Conservation (phyloP, 37 sponge, comb jelly and placozoan genomes). For the Aphrocallistes beatrix region DNA sequence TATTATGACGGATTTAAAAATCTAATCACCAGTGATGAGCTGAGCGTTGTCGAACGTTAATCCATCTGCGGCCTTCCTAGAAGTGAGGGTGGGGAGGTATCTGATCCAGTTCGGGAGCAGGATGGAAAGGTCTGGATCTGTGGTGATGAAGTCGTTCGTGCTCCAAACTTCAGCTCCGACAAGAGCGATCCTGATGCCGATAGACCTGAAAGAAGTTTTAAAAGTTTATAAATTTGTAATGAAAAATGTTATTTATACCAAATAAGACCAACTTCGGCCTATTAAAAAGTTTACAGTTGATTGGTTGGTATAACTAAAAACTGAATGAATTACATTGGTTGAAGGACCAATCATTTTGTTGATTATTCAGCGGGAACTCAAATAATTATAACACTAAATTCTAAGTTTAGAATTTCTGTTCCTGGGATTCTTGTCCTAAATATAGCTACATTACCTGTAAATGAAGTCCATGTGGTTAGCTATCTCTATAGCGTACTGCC, state of each 20-base stretch:
- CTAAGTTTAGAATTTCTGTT: no score
- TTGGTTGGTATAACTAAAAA: no score
- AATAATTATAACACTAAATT: no score
- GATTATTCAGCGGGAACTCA: no score
- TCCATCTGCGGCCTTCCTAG: not conserved
- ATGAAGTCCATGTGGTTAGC: slow-evolving; percentile 14
- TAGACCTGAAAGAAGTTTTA: not conserved
- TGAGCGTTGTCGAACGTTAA: not conserved
- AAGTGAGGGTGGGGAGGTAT: not conserved
- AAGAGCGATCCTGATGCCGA: not conserved
- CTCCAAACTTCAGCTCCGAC: slow-evolving; percentile 2
- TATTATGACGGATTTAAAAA: no score
- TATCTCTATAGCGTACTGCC: slow-evolving; percentile 7
- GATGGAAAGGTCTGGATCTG: not conserved
- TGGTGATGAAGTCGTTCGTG: not conserved
- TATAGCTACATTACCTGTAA: no score
- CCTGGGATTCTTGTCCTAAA: no score
- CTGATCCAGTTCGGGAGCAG: not conserved
- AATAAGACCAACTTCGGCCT: no score
- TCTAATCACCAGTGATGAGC: not conserved
- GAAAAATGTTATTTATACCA: no score
- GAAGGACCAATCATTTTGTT: no score
- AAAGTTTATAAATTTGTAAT: not conserved
- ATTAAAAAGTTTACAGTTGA: no score
- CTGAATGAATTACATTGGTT: no score